These are phyloP conservation scores for Caenorhabditis angaria DNA, from an alignment of 2,888 invertebrate genomes.

Conservation along the genomic window DNA sequence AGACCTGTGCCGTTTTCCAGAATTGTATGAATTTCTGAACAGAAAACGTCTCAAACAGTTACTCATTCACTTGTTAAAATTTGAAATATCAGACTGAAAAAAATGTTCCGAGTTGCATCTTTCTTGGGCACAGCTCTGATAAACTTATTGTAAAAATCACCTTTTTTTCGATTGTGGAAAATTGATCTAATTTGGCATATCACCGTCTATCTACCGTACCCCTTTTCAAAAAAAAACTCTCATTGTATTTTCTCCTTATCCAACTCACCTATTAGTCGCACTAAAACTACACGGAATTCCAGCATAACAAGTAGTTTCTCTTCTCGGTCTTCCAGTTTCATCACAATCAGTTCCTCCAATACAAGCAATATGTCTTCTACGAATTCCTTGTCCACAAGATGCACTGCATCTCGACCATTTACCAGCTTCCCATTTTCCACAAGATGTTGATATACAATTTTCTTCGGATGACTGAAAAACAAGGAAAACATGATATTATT, in stretches of 20 bases:
- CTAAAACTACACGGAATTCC: constrained; percentile 48
- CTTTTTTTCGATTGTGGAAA: too few species aligned
- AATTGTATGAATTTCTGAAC: too few species aligned
- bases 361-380: constrained; percentile 48
- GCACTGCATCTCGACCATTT: constrained; percentile 54
- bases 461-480: constrained; percentile 39
- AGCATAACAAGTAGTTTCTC: constrained; percentile 48
- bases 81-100: too few species aligned
- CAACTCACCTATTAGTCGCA: constrained; percentile 29
- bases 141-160: too few species aligned
- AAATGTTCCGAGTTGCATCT: too few species aligned
- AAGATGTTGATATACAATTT: constrained; percentile 43
- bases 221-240: background rate
- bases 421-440: constrained; percentile 56
- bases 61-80: too few species aligned
- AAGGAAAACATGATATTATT: background rate
- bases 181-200: too few species aligned
- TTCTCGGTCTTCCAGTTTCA: constrained; percentile 26
- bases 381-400: constrained; percentile 58
- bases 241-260: background rate
- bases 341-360: constrained; percentile 54
- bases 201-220: too few species aligned
- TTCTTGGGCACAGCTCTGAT: too few species aligned
- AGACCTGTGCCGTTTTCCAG: too few species aligned
- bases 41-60: too few species aligned